Evolutionary conservation across 2,797 vertebrate species (phyloP).

Genomic region (Fundulus diaphanus): DNA sequence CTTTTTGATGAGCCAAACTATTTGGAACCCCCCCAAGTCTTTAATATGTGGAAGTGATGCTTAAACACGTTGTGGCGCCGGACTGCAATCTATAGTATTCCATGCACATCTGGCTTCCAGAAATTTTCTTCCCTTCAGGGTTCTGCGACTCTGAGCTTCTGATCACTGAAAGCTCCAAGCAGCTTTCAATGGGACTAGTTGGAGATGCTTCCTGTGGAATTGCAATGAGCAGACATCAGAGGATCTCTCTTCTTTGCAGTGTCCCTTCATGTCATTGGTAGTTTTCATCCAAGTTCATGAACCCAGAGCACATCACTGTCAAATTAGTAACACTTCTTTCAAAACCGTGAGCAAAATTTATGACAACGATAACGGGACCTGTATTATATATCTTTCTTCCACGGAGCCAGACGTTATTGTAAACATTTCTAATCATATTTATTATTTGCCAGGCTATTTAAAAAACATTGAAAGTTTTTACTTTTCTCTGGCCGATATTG

Average conservation of each 20-base stretch:
- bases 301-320: constrained; percentile 21
- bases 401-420: not conserved
- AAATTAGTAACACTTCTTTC: constrained; percentile 10
- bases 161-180: constrained; percentile 51
- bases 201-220: constrained; percentile 48
- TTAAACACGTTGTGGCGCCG: constrained; percentile 40
- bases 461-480: too few species aligned
- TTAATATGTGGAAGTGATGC: constrained; percentile 57
- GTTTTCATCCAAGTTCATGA: constrained; percentile 36
- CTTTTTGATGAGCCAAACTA: constrained; percentile 40
- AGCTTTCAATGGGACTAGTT: constrained; percentile 37
- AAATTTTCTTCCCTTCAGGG: constrained; percentile 57
- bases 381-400: not conserved
- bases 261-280: constrained; percentile 24
- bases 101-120: constrained; percentile 79
- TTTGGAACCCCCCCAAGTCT: constrained; percentile 50
- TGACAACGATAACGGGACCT: not conserved
- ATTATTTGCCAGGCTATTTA: not conserved
- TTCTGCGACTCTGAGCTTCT: constrained; percentile 35
- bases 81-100: constrained; percentile 62
- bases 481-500: not conserved
- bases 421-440: not conserved
- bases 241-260: constrained; percentile 26
- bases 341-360: constrained; percentile 14
- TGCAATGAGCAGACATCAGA: constrained; percentile 56